Percentiles rank a stretch among this genome's conserved stretches.
phyloP scores from a whole-genome alignment of 2,113 vertebrate species.

The Psittacus erithacus region DNA sequence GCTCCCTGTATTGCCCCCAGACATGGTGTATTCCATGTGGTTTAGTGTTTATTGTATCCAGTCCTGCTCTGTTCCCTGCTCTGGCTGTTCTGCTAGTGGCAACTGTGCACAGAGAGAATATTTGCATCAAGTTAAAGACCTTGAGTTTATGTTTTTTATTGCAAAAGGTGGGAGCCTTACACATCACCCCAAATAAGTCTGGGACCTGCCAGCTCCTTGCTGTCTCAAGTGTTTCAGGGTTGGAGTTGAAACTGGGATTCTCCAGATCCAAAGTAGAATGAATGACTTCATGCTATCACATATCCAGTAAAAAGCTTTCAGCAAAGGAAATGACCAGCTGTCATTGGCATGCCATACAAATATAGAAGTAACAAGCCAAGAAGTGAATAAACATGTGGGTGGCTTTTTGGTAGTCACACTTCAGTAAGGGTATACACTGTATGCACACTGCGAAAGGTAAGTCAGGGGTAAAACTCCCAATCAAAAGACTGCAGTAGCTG shows the following conservation, averaged over 20 bases:
- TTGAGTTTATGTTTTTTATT: not conserved
- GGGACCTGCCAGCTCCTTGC: not conserved
- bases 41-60: not conserved
- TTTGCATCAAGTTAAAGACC: not conserved
- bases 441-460: accelerated
- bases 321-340: not conserved
- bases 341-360: too few species aligned
- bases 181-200: not conserved
- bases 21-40: not conserved
- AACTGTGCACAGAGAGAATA: not conserved
- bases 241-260: not conserved
- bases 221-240: not conserved
- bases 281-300: not conserved
- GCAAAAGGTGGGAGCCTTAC: not conserved
- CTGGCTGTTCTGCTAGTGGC: not conserved
- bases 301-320: not conserved
- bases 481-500: not conserved
- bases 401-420: not conserved
- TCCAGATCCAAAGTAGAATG: accelerated
- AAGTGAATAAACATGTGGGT: accelerated
- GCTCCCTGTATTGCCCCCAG: accelerated
- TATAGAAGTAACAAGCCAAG: not conserved
- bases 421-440: not conserved
- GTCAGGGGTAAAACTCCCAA: not conserved
- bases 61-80: not conserved